Evolutionary conservation across 2,888 invertebrate species (phyloP).

Genomic region (Cataglyphis rosenhaueri): DNA sequence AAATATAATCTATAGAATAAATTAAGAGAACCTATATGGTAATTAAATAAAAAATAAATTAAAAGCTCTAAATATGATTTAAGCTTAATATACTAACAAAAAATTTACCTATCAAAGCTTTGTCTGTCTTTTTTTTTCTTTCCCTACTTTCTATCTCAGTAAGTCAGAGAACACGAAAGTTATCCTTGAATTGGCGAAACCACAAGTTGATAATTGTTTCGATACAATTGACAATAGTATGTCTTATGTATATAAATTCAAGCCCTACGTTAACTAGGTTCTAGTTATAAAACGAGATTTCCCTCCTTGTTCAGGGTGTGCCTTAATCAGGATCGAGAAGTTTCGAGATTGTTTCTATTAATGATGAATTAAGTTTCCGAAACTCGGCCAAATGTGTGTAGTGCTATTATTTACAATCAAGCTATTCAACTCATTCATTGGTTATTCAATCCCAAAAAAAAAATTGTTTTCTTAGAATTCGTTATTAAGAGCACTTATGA

Average conservation of each 20-base stretch:
- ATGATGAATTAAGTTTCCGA: conserved; percentile 61
- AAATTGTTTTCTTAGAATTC: not conserved
- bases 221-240: conserved; percentile 27
- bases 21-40: not conserved
- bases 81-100: not conserved
- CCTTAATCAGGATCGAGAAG: conserved; percentile 29
- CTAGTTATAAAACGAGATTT: conserved; percentile 14
- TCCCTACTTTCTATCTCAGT: not conserved
- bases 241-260: conserved; percentile 68
- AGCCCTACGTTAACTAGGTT: conserved; percentile 57
- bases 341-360: conserved; percentile 61
- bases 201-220: conserved; percentile 26
- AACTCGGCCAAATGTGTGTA: conserved; percentile 71
- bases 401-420: conserved; percentile 19
- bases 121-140: not conserved
- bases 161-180: conserved; percentile 2
- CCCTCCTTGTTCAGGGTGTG: conserved; percentile 12
- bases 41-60: not conserved
- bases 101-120: not conserved
- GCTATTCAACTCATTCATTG: not conserved
- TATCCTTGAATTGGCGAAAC: conserved; percentile 19
- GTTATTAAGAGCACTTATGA: not conserved
- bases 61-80: not conserved
- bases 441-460: not conserved
- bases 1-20: not conserved